A percentile compares a stretch with the other conserved stretches of the same genome.
Evolutionary conservation across 2,113 vertebrate genomes (phyloP).

Genomic region (Cardinalis cardinalis): DNA sequence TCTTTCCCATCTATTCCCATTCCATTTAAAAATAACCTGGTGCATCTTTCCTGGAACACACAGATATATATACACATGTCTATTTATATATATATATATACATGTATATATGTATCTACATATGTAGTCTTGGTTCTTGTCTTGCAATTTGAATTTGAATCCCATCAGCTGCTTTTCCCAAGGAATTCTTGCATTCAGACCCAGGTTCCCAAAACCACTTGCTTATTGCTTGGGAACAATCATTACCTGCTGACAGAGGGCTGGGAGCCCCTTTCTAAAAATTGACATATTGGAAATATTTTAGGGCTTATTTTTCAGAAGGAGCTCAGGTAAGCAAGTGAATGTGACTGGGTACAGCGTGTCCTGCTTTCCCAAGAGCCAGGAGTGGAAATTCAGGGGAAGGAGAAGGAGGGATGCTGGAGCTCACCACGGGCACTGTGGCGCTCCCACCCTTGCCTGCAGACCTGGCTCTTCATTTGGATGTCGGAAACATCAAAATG

Average conservation of each 20-base stretch:
- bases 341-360: not conserved
- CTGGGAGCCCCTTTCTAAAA: not conserved
- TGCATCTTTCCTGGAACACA: not conserved
- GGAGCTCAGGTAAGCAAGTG: not conserved
- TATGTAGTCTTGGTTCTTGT: not conserved
- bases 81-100: not conserved
- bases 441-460: slow-evolving; percentile 2
- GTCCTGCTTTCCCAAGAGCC: not conserved
- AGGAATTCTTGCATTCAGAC: not conserved
- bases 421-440: not conserved
- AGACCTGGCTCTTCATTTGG: slow-evolving; percentile 32
- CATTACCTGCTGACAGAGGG: not conserved
- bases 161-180: not conserved
- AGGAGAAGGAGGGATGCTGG: not conserved
- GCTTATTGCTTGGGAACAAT: not conserved
- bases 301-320: not conserved
- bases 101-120: not conserved
- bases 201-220: not conserved
- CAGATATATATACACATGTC: not conserved
- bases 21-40: not conserved
- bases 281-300: not conserved
- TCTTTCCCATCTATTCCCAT: not conserved
- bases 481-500: not conserved
- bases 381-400: not conserved
- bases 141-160: not conserved